Evolutionary conservation across 1,140 invertebrate genomes (phyloP).

Genomic region (Caerostris darwini): DNA sequence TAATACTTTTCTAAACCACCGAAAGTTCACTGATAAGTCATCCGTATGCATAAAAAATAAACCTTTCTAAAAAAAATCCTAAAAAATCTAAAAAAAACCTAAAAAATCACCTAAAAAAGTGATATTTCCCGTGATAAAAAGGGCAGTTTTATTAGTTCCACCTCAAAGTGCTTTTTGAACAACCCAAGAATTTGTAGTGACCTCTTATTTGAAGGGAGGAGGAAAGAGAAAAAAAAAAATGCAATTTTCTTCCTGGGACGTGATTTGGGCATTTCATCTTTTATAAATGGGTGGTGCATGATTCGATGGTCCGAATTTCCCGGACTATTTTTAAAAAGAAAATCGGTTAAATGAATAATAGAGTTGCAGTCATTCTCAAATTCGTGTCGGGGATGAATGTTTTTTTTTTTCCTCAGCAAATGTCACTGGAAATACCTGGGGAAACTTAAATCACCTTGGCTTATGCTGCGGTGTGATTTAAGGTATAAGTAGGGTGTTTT

Average conservation of each 20-base stretch:
- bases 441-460: neutral
- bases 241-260: neutral
- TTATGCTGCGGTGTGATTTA: too few species aligned
- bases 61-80: too few species aligned
- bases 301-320: neutral
- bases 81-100: too few species aligned
- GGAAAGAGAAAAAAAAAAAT: neutral
- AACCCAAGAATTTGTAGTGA: neutral
- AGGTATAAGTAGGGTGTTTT: too few species aligned
- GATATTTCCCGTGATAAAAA: neutral
- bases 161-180: neutral
- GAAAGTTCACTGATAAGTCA: too few species aligned
- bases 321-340: neutral
- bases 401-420: neutral
- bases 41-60: too few species aligned
- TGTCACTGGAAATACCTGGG: neutral
- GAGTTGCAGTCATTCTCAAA: neutral
- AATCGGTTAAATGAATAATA: slow-evolving; percentile 7
- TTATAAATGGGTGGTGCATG: neutral
- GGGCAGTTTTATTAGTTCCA: neutral
- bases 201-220: neutral
- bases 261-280: slow-evolving; percentile 21
- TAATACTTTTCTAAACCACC: too few species aligned
- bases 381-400: neutral
- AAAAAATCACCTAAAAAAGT: too few species aligned